Evolutionary conservation across 1,140 invertebrate species (phyloP).

Genomic region (Bombus superbus): DNA sequence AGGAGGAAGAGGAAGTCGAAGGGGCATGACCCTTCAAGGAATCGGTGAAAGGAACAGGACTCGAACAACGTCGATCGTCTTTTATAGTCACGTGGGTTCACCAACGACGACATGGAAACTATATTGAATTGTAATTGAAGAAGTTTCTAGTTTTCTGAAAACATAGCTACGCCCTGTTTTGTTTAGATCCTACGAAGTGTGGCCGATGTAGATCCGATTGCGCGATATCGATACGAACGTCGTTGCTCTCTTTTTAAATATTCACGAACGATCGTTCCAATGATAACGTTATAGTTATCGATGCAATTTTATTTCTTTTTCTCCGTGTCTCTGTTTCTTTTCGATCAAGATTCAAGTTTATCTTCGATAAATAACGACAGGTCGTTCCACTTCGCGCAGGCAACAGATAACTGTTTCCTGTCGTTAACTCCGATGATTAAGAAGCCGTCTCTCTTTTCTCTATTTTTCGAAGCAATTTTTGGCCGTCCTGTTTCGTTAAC

Average conservation of each 20-base stretch:
- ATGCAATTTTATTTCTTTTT: slow-evolving; percentile 31
- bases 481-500: slow-evolving; percentile 14
- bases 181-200: no score
- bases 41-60: slow-evolving; percentile 2
- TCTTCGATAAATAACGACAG: slow-evolving; percentile 52
- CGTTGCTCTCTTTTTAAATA: background rate
- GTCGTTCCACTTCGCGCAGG: slow-evolving; percentile 40
- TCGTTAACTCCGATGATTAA: slow-evolving; percentile 49
- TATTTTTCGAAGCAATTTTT: background rate
- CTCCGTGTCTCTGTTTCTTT: background rate
- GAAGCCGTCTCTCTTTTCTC: slow-evolving; percentile 3
- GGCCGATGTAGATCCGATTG: background rate
- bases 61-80: slow-evolving; percentile 13
- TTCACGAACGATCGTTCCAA: background rate
- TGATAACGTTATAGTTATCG: background rate
- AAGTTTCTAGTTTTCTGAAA: background rate
- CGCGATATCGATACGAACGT: background rate
- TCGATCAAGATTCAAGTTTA: slow-evolving; percentile 45
- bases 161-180: background rate
- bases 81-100: slow-evolving; percentile 54
- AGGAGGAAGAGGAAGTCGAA: slow-evolving; percentile 40
- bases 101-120: slow-evolving; percentile 71
- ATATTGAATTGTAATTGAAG: slow-evolving; percentile 76
- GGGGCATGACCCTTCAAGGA: slow-evolving; percentile 15
- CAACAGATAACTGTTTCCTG: slow-evolving; percentile 62